phyloP scores from a whole-genome alignment of 2,797 vertebrate species.

The Graptemys geographica region DNA sequence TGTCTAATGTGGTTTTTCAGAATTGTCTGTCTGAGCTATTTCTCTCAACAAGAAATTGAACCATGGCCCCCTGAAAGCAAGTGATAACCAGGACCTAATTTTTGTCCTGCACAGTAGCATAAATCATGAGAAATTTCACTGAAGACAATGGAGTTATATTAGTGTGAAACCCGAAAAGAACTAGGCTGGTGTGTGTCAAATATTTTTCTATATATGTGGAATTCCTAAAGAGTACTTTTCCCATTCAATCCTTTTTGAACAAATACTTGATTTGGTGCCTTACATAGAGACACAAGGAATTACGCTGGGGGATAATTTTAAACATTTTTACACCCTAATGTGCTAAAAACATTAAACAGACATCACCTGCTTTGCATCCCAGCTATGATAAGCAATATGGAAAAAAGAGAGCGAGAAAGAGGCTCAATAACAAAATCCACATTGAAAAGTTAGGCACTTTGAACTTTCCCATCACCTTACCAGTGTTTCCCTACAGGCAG shows the following conservation, averaged over 20 bases:
- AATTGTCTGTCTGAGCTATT: background rate
- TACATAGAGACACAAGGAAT: background rate
- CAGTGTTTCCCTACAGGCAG: slow-evolving; percentile 75
- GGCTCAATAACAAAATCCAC: slow-evolving; percentile 75
- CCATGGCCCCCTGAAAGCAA: background rate
- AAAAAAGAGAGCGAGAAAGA: slow-evolving; percentile 16
- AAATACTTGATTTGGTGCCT: slow-evolving; percentile 22
- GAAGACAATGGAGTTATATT: background rate
- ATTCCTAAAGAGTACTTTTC: slow-evolving; percentile 22
- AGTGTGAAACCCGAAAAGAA: background rate
- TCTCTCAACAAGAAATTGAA: slow-evolving; percentile 5
- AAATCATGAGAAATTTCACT: slow-evolving; percentile 12
- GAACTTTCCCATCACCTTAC: slow-evolving; percentile 82
- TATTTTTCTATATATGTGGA: background rate
- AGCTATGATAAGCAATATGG: slow-evolving; percentile 36
- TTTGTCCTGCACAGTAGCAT: background rate
- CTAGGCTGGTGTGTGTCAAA: background rate
- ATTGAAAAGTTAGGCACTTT: slow-evolving; percentile 77
- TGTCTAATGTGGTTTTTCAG: background rate
- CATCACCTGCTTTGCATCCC: slow-evolving; percentile 4
- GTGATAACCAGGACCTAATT: background rate
- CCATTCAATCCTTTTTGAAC: slow-evolving; percentile 14
- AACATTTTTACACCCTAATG: slow-evolving; percentile 40
- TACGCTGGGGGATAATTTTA: slow-evolving; percentile 1
- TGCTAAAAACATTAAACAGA: background rate